phyloP scores from a whole-genome alignment of 2,113 vertebrate species.

The Chaetodon trifascialis region DNA sequence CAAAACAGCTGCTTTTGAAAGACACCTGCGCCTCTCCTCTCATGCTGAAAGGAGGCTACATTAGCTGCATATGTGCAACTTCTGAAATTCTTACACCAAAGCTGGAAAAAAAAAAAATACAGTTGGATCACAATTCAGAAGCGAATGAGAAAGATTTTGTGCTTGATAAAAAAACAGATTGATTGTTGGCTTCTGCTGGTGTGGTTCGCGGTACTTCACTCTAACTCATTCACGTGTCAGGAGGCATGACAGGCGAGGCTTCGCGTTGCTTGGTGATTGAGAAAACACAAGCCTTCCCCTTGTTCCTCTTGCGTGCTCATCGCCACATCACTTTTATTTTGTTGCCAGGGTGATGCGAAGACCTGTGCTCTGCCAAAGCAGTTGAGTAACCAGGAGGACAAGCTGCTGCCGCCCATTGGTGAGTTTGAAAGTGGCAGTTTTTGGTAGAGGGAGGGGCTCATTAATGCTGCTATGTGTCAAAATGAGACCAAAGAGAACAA shows the following conservation, averaged over 20 bases:
- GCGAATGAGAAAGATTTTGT: neutral
- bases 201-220: neutral
- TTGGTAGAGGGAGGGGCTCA: slow-evolving; percentile 11
- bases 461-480: slow-evolving; percentile 8
- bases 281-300: slow-evolving; percentile 5
- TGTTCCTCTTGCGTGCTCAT: slow-evolving; percentile 6
- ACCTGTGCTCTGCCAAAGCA: slow-evolving; percentile 68
- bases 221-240: slow-evolving; percentile 31
- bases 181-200: neutral
- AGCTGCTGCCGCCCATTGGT: slow-evolving; percentile 85
- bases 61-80: neutral
- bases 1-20: slow-evolving; percentile 6
- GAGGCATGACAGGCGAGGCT: neutral
- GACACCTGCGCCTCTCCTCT: neutral
- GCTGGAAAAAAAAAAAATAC: neutral
- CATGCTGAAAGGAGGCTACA: neutral
- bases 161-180: neutral
- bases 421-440: slow-evolving; percentile 83
- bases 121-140: neutral
- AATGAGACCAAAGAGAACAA: slow-evolving; percentile 23
- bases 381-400: slow-evolving; percentile 80
- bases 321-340: slow-evolving; percentile 47
- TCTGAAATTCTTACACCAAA: neutral
- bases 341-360: slow-evolving; percentile 88
- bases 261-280: neutral